Percentiles rank a stretch among this genome's conserved stretches.
Conservation (phyloP, 2,797 vertebrate species). For the Cottoperca gobio region DNA sequence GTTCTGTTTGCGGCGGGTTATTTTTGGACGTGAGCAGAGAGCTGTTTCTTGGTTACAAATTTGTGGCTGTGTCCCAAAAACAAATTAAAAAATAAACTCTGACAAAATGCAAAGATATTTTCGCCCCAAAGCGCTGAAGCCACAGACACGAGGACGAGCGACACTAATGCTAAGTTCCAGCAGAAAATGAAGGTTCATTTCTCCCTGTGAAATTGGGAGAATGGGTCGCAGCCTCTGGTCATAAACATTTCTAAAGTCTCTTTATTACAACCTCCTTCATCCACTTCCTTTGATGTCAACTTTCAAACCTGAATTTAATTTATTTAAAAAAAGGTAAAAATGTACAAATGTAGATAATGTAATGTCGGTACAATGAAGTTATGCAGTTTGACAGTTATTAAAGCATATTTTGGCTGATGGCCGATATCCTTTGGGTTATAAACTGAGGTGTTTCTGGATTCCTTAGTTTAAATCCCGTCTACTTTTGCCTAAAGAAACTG, state of each 20-base stretch:
- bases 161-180: conserved; percentile 35
- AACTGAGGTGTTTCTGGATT: neutral
- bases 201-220: conserved; percentile 27
- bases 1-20: conserved; percentile 31
- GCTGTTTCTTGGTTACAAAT: conserved; percentile 29
- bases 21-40: conserved; percentile 45
- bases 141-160: conserved; percentile 17
- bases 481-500: neutral
- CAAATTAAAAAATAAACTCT: conserved; percentile 22
- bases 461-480: neutral
- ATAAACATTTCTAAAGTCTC: conserved; percentile 18
- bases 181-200: conserved; percentile 37
- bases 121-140: conserved; percentile 21
- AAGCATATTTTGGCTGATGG: neutral
- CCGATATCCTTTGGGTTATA: too few relatives aligned
- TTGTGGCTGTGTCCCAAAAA: conserved; percentile 13
- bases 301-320: conserved; percentile 5
- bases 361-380: neutral
- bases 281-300: conserved; percentile 4
- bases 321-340: neutral
- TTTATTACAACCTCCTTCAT: conserved; percentile 11
- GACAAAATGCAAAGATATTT: conserved; percentile 28
- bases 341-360: neutral
- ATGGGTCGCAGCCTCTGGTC: conserved; percentile 28
- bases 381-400: neutral